Conservation (phyloP, 2,113 vertebrate genomes). For the Tragelaphus scriptus region DNA sequence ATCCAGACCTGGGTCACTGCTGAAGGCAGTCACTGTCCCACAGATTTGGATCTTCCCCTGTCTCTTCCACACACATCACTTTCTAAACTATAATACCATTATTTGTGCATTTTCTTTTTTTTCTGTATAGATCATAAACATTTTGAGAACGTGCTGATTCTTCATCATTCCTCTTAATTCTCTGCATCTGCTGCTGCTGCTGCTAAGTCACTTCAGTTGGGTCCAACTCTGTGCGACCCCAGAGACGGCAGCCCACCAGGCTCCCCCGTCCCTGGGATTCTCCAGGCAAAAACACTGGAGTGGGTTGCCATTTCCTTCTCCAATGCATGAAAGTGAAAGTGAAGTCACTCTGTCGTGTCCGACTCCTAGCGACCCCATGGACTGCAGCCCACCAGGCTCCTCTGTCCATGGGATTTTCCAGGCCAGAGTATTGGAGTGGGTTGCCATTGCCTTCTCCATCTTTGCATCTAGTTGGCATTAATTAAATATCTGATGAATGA, state of each 20-base stretch:
- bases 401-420: too few species aligned
- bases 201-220: too few species aligned
- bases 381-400: too few species aligned
- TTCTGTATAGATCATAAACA: background rate
- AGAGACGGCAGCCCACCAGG: too few species aligned
- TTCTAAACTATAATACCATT: background rate
- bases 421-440: too few species aligned
- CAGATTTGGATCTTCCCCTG: background rate
- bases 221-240: too few species aligned
- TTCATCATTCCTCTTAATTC: background rate
- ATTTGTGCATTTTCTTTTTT: background rate
- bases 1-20: background rate
- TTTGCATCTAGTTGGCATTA: background rate
- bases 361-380: too few species aligned
- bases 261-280: too few species aligned
- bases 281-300: too few species aligned
- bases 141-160: background rate
- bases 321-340: too few species aligned
- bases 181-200: background rate
- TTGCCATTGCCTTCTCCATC: background rate
- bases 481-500: background rate
- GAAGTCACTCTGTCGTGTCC: too few species aligned
- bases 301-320: too few species aligned
- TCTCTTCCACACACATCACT: background rate
- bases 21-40: background rate